phyloP scores from a whole-genome alignment of 2,888 invertebrate species.

The Leptarthrus brevirostris region DNA sequence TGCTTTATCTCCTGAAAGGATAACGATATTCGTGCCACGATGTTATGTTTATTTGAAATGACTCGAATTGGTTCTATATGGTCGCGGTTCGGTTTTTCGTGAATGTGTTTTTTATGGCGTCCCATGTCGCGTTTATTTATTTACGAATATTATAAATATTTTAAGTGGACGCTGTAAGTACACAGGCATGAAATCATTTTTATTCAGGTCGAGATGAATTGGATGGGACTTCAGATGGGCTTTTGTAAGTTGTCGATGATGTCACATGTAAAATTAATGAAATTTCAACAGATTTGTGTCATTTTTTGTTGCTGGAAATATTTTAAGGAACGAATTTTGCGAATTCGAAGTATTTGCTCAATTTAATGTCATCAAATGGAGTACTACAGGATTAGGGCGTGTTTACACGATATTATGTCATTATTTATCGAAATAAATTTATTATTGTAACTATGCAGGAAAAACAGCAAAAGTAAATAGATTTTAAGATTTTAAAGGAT shows the following conservation, averaged over 20 bases:
- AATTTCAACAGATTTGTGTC: no score
- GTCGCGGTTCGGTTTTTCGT: constrained; percentile 8
- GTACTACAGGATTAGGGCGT: no score
- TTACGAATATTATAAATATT: constrained; percentile 35
- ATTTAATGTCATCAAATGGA: no score
- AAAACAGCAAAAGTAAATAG: no score
- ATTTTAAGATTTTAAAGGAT: no score
- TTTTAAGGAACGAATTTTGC: no score
- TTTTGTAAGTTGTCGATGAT: not conserved
- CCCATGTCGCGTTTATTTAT: constrained; percentile 30
- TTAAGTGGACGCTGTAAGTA: constrained; percentile 27
- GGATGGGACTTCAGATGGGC: constrained; percentile 10
- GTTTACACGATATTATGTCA: no score
- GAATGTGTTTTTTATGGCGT: constrained; percentile 19
- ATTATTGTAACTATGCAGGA: no score
- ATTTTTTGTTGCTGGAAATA: no score
- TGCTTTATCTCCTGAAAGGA: constrained; percentile 28
- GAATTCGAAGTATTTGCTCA: no score
- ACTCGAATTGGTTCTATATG: constrained; percentile 48
- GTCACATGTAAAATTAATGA: no score
- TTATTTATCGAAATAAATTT: no score
- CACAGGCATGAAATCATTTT: constrained; percentile 27
- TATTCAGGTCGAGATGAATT: constrained; percentile 6
- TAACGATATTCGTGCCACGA: constrained; percentile 40
- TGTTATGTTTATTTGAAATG: constrained; percentile 45